These are phyloP conservation scores for Potamarius usumacintae DNA, from an alignment of 2,113 vertebrate genomes.

Conservation along the genomic window DNA sequence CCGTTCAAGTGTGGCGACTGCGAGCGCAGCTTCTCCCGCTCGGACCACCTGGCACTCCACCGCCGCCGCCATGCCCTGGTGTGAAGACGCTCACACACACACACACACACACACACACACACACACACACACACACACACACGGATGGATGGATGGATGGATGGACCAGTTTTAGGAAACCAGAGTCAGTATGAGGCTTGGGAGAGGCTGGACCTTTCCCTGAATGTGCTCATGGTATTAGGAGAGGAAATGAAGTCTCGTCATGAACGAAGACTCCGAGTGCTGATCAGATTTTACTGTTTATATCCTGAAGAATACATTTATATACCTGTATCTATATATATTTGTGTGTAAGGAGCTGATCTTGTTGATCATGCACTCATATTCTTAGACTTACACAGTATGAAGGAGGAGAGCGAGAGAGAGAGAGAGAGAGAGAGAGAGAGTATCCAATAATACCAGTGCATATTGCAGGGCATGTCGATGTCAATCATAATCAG, in stretches of 20 bases:
- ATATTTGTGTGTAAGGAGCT: background rate
- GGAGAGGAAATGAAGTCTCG: background rate
- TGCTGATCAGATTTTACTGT: slow-evolving; percentile 16
- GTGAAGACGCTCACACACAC: slow-evolving; percentile 45
- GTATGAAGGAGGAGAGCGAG: background rate
- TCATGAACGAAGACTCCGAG: slow-evolving; percentile 1
- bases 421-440: background rate
- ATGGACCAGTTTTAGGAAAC: slow-evolving; percentile 16
- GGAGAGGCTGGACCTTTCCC: slow-evolving; percentile 34
- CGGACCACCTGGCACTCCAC: slow-evolving; percentile 85
- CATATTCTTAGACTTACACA: slow-evolving; percentile 12
- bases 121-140: slow-evolving; percentile 3
- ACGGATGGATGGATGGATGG: background rate
- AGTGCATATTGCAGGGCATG: slow-evolving; percentile 19
- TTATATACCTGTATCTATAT: background rate
- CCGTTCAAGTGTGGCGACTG: slow-evolving; percentile 89
- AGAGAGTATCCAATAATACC: background rate
- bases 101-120: slow-evolving; percentile 3
- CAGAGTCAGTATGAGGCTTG: slow-evolving; percentile 36
- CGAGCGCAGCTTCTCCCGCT: slow-evolving; percentile 87
- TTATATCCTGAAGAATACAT: slow-evolving; percentile 38
- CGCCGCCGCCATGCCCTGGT: slow-evolving; percentile 80
- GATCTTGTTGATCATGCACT: slow-evolving; percentile 16
- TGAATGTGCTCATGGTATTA: background rate
- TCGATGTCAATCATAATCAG: slow-evolving; percentile 31